phyloP scores from a whole-genome alignment of 35 echinoderm and acorn worm species.

The Nesometra sesokonis region DNA sequence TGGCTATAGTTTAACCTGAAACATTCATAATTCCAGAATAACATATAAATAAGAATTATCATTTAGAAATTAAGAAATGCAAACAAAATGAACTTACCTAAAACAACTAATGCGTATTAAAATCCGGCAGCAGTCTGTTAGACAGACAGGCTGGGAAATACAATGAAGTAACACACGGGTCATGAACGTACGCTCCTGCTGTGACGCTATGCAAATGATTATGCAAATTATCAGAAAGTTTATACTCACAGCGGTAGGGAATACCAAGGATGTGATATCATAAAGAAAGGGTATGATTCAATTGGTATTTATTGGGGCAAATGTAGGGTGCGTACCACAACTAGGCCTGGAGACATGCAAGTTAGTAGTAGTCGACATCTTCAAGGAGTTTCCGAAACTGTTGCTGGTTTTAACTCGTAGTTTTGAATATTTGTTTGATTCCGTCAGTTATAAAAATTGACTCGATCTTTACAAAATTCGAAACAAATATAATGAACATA shows the following conservation, averaged over 20 bases:
- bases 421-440: neutral
- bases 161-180: neutral
- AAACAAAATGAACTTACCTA: neutral
- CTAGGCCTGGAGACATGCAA: neutral
- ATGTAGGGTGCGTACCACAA: neutral
- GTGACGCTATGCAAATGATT: neutral
- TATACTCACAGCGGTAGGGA: neutral
- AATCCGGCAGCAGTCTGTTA: neutral
- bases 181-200: neutral
- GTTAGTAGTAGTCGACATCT: neutral
- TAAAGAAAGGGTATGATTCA: neutral
- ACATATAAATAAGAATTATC: no score
- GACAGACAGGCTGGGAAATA: neutral
- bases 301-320: neutral
- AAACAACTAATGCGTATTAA: neutral
- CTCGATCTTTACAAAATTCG: no score
- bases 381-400: neutral
- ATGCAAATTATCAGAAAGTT: neutral
- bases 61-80: neutral
- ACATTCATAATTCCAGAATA: no score
- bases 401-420: neutral
- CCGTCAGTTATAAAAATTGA: neutral
- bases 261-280: neutral
- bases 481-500: no score
- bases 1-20: no score